phyloP scores from a whole-genome alignment of 2,797 vertebrate genomes.

The Arremon brunneinucha region DNA sequence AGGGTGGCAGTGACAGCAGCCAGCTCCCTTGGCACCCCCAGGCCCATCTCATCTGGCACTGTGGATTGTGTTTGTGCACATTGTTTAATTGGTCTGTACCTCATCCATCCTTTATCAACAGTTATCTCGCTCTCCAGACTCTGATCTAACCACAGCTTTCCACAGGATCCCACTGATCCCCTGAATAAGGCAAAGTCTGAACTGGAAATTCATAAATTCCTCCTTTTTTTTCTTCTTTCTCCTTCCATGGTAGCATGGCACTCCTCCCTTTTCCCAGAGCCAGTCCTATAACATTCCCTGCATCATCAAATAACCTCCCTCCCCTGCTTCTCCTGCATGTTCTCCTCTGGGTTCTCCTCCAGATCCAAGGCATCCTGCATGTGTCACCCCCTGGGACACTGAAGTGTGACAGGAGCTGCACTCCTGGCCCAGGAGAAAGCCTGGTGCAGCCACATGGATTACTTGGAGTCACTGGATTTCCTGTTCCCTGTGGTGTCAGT shows the following conservation, averaged over 20 bases:
- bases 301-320: background rate
- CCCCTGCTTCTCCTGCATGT: background rate
- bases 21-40: background rate
- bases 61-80: accelerated
- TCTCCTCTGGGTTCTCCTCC: background rate
- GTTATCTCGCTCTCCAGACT: background rate
- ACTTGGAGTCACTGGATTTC: background rate
- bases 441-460: accelerated
- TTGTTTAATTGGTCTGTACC: background rate
- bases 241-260: accelerated
- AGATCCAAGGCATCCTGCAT: background rate
- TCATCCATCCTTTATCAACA: background rate
- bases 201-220: background rate
- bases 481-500: accelerated
- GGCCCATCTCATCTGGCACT: background rate
- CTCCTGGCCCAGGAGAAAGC: background rate
- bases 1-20: constrained; percentile 10
- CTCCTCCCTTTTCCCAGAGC: background rate
- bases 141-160: background rate
- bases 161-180: background rate
- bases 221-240: background rate
- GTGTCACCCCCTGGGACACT: background rate
- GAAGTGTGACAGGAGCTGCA: background rate
- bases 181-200: background rate
- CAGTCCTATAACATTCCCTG: background rate